Conservation (phyloP, 2,888 invertebrate genomes). For the Eupithecia tripunctaria region DNA sequence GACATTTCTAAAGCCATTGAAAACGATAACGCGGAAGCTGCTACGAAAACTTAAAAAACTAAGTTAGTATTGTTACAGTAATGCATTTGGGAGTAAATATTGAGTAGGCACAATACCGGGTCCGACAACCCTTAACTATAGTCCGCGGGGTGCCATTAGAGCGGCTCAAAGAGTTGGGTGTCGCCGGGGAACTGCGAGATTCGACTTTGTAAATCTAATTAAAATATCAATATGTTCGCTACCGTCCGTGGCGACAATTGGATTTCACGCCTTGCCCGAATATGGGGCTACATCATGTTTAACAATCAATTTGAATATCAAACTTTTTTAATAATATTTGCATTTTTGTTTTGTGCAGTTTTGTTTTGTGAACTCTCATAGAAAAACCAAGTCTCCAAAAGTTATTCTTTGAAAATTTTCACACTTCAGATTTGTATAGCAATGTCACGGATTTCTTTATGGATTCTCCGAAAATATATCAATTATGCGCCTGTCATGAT, state of each 20-base stretch:
- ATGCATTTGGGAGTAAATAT: constrained; percentile 84
- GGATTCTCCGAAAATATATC: constrained; percentile 61
- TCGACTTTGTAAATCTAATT: constrained; percentile 84
- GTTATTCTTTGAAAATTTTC: neutral
- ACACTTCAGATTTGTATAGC: constrained; percentile 28
- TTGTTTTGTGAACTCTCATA: neutral
- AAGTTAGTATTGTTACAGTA: constrained; percentile 82
- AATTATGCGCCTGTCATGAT: constrained; percentile 64
- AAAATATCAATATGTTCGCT: constrained; percentile 84
- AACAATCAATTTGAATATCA: constrained; percentile 19
- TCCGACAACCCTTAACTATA: constrained; percentile 80
- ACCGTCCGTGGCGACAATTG: constrained; percentile 79
- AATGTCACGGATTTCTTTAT: constrained; percentile 18
- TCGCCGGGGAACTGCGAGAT: constrained; percentile 69
- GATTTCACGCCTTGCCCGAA: constrained; percentile 78
- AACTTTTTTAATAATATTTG: neutral
- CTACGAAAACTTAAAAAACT: constrained; percentile 81
- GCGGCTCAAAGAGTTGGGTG: constrained; percentile 82
- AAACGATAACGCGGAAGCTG: constrained; percentile 85
- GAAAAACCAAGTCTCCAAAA: neutral
- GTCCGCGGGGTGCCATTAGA: constrained; percentile 83
- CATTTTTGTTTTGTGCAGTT: neutral
- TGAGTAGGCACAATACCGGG: constrained; percentile 79
- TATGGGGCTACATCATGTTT: constrained; percentile 37
- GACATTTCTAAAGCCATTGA: constrained; percentile 80